Evolutionary conservation across 2,113 vertebrate species (phyloP).

Genomic region (Heteronetta atricapilla): DNA sequence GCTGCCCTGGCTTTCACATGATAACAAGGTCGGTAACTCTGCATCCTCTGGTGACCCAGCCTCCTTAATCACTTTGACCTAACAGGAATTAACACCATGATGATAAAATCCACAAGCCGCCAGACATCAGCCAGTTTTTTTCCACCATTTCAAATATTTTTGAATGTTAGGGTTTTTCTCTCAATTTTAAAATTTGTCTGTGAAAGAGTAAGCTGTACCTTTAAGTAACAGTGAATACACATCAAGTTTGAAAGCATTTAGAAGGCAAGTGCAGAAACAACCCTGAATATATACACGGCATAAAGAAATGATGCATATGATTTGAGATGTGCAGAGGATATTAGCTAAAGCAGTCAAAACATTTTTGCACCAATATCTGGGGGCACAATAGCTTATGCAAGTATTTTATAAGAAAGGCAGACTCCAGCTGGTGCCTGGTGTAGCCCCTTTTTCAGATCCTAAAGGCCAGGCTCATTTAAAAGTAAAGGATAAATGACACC

Average conservation of each 20-base stretch:
- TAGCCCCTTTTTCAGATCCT: not conserved
- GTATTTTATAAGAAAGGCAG: not conserved
- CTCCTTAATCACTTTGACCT: not conserved
- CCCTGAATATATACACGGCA: not conserved
- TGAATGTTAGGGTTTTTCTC: not conserved
- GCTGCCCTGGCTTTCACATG: accelerated
- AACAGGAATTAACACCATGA: not conserved
- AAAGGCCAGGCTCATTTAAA: not conserved
- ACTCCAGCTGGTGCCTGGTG: not conserved
- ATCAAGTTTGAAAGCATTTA: not conserved
- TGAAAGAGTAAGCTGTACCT: not conserved
- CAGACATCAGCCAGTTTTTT: not conserved
- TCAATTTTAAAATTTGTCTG: not conserved
- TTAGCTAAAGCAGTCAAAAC: not conserved
- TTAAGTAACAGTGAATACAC: not conserved
- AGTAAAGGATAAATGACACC: not conserved
- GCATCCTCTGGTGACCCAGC: not conserved
- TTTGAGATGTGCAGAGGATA: not conserved
- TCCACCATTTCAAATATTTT: accelerated
- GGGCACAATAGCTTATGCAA: not conserved
- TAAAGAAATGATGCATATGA: not conserved
- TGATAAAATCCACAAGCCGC: not conserved
- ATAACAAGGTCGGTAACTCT: too few species aligned
- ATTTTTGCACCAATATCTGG: not conserved
- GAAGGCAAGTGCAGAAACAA: not conserved